Percentiles rank a stretch among this genome's conserved stretches.
phyloP scores from a whole-genome alignment of 2,113 vertebrate genomes.

The Aldabrachelys gigantea region DNA sequence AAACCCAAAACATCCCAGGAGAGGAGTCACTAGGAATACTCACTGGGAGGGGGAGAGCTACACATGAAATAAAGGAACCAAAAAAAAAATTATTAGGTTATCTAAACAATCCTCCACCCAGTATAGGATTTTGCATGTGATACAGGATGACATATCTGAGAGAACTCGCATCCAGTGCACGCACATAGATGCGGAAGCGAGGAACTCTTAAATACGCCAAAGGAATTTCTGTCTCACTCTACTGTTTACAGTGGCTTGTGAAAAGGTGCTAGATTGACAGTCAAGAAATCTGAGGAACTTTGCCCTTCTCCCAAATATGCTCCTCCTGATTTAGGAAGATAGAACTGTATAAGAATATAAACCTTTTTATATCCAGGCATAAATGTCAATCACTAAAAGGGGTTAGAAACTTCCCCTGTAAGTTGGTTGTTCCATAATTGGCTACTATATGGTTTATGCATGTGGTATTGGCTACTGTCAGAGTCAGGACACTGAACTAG shows the following conservation, averaged over 20 bases:
- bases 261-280: not conserved
- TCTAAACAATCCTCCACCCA: not conserved
- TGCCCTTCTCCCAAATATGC: not conserved
- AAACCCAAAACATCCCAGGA: slow-evolving; percentile 69
- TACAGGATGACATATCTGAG: not conserved
- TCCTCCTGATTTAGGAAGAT: not conserved
- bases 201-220: too few relatives aligned
- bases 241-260: not conserved
- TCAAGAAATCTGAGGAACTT: not conserved
- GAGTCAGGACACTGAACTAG: not conserved
- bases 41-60: not conserved
- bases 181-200: not conserved
- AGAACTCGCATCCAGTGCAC: not conserved
- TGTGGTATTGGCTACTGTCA: not conserved
- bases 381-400: not conserved
- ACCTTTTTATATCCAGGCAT: not conserved
- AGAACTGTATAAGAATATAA: not conserved
- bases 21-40: not conserved
- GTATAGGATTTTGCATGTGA: not conserved
- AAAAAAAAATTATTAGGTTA: not conserved
- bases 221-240: not conserved
- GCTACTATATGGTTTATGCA: not conserved
- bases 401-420: not conserved
- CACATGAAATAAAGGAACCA: not conserved
- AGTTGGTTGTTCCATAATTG: not conserved